Evolutionary conservation across 2,797 vertebrate species (phyloP).

Genomic region (Galago senegalensis): DNA sequence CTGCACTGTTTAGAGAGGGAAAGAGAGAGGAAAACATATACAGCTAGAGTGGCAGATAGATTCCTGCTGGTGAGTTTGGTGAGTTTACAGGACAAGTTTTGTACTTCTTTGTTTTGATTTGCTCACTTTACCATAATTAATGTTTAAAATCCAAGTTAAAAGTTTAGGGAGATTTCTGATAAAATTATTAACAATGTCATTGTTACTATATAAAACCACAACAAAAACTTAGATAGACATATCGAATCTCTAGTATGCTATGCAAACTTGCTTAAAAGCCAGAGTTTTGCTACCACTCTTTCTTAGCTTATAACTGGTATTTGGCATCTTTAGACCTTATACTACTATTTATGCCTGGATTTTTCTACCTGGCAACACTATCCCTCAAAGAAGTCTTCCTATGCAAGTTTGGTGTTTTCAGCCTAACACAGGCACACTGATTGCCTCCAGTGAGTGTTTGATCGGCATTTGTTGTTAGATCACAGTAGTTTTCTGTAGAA

Average conservation of each 20-base stretch:
- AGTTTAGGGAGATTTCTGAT: not conserved
- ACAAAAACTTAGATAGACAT: not conserved
- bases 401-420: not conserved
- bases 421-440: not conserved
- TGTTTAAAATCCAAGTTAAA: slow-evolving; percentile 11
- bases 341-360: not conserved
- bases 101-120: slow-evolving; percentile 13
- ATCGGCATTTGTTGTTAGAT: not conserved
- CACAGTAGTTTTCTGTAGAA: not conserved
- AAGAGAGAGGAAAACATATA: not conserved
- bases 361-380: not conserved
- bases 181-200: not conserved
- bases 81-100: not conserved
- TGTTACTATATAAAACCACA: not conserved
- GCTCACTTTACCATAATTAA: slow-evolving; percentile 4
- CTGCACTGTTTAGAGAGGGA: not conserved
- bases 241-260: not conserved
- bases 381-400: not conserved
- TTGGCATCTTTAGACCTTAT: slow-evolving; percentile 4
- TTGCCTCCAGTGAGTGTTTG: not conserved
- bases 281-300: not conserved
- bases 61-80: not conserved
- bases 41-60: not conserved
- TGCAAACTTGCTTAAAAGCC: slow-evolving; percentile 4
- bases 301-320: not conserved